Conservation (phyloP, 2,113 vertebrate species). For the Astatotilapia flaviijosephi region DNA sequence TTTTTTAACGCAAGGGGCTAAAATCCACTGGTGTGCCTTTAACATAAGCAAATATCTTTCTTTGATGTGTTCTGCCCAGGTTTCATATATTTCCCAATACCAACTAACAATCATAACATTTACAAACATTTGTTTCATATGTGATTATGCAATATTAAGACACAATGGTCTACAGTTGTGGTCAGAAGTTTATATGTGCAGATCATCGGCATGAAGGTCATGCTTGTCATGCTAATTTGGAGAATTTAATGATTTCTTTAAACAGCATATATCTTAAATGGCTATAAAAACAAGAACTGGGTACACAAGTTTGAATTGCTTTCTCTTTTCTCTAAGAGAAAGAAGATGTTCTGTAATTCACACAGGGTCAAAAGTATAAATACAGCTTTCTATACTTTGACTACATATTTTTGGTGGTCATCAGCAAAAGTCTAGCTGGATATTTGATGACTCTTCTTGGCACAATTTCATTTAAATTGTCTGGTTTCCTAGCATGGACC, state of each 20-base stretch:
- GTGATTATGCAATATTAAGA: neutral
- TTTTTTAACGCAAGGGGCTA: rapidly evolving
- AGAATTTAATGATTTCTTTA: neutral
- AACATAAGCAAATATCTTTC: neutral
- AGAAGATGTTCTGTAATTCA: neutral
- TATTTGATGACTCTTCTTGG: neutral
- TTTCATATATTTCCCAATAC: neutral
- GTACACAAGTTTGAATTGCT: neutral
- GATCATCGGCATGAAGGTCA: neutral
- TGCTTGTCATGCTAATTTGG: neutral
- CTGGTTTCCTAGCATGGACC: neutral
- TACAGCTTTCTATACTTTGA: neutral
- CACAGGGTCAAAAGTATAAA: neutral
- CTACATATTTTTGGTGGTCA: neutral
- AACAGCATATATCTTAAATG: neutral
- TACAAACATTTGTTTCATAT: neutral
- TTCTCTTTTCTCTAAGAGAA: neutral
- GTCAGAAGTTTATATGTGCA: neutral
- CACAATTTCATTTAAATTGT: neutral
- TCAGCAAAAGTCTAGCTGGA: neutral
- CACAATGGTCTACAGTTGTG: neutral
- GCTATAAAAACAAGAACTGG: neutral
- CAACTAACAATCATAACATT: neutral
- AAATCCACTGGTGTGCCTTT: neutral
- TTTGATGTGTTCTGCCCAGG: neutral